Evolutionary conservation across 2,797 vertebrate genomes (phyloP).

Genomic region (Phrynocephalus vlangalii): DNA sequence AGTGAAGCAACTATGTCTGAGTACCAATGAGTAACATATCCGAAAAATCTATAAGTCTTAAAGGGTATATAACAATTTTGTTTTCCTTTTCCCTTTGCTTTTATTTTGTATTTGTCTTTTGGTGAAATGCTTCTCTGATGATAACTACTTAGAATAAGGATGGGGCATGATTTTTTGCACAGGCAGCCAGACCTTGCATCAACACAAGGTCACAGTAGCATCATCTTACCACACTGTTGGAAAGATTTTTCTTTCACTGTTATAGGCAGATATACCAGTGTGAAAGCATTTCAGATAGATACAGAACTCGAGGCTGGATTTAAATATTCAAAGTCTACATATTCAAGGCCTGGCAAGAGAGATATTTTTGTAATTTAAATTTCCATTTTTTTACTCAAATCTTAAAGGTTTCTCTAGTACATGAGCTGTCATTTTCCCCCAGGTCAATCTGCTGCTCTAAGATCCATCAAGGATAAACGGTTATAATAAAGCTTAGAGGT

Average conservation of each 20-base stretch:
- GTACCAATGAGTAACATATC: too few species aligned
- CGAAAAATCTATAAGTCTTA: too few species aligned
- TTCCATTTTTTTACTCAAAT: constrained; percentile 15
- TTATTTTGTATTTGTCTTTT: too few species aligned
- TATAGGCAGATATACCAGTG: not conserved
- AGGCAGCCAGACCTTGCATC: too few species aligned
- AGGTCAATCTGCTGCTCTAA: not conserved
- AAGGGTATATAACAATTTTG: too few species aligned
- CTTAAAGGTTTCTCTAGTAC: not conserved
- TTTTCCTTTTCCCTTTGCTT: too few species aligned
- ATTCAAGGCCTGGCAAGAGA: not conserved
- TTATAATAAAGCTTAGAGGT: constrained; percentile 14
- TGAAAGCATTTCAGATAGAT: not conserved
- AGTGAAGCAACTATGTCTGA: not conserved
- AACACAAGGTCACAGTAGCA: not conserved
- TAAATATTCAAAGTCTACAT: constrained; percentile 1
- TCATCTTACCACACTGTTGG: not conserved
- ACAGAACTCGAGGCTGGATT: not conserved
- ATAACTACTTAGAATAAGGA: not conserved
- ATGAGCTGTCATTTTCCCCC: not conserved
- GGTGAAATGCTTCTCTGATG: too few species aligned
- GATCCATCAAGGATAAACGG: constrained; percentile 27
- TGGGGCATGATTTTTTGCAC: not conserved
- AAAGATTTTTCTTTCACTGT: not conserved
- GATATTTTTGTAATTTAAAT: constrained; percentile 18